Conservation (phyloP, 2,888 invertebrate species). For the Stomorhina lunata region DNA sequence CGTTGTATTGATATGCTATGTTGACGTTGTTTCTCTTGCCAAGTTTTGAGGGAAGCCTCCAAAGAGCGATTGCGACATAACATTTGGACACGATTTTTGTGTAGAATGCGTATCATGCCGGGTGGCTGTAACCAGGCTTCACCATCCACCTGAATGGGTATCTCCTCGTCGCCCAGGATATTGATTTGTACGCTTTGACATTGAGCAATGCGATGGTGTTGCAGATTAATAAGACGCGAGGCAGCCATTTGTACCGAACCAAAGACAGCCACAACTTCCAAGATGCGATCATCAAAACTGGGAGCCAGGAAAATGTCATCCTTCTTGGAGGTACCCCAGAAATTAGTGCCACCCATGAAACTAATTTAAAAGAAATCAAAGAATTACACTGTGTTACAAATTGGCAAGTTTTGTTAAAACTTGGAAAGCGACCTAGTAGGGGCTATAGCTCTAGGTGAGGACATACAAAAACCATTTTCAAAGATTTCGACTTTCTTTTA, state of each 20-base stretch:
- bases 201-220: conserved; percentile 98
- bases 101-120: conserved; percentile 96
- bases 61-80: conserved; percentile 93
- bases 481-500: no score
- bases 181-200: conserved; percentile 98
- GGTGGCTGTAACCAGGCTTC: conserved; percentile 99
- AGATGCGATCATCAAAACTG: conserved; percentile 96
- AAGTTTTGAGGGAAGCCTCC: conserved; percentile 92
- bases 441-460: no score
- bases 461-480: no score
- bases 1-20: conserved; percentile 81
- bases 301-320: conserved; percentile 95
- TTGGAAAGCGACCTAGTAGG: no score
- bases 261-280: conserved; percentile 98
- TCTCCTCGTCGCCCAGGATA: conserved; percentile 94
- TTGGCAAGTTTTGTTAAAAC: no score
- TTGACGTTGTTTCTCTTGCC: conserved; percentile 91
- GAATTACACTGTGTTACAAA: no score
- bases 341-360: conserved; percentile 99
- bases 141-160: conserved; percentile 97
- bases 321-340: conserved; percentile 97
- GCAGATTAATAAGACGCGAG: conserved; percentile 94
- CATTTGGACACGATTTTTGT: conserved; percentile 98
- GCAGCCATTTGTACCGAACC: conserved; percentile 99
- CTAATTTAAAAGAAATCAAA: conserved; percentile 80